These are phyloP conservation scores for Julus scandinavius DNA, from an alignment of 2,888 invertebrate species.

Conservation along the genomic window DNA sequence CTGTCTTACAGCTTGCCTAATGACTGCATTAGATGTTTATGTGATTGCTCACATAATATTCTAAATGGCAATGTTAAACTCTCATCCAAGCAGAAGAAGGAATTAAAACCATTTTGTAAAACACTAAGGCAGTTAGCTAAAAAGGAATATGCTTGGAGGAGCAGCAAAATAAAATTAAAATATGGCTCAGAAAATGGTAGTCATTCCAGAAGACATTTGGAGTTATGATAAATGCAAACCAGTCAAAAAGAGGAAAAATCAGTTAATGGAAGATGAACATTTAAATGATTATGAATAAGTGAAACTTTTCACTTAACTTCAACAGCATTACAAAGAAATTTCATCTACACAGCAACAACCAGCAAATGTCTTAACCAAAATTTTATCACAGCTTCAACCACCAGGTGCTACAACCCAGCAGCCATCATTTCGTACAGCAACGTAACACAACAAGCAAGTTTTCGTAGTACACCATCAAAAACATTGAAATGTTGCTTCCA, in stretches of 20 bases:
- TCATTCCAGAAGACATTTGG: conserved; percentile 2
- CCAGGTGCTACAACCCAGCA: neutral
- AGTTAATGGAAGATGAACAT: neutral
- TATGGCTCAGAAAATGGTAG: conserved; percentile 8
- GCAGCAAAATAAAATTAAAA: neutral
- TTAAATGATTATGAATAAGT: neutral
- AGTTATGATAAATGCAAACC: neutral
- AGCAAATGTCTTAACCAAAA: neutral
- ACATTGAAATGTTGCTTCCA: neutral
- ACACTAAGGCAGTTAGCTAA: neutral
- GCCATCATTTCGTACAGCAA: neutral
- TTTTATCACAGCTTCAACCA: neutral
- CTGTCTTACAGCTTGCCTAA: neutral
- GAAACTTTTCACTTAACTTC: neutral
- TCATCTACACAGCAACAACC: neutral
- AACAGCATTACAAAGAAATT: neutral
- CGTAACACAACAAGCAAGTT: neutral
- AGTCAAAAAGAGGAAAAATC: neutral
- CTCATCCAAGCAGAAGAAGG: neutral
- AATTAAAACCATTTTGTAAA: neutral
- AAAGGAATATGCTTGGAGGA: neutral
- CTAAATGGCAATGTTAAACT: neutral
- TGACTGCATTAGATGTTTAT: neutral
- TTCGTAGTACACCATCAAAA: neutral
- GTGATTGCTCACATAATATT: neutral